phyloP scores from a whole-genome alignment of 1,140 invertebrate genomes.

The Drosophila mauritiana region DNA sequence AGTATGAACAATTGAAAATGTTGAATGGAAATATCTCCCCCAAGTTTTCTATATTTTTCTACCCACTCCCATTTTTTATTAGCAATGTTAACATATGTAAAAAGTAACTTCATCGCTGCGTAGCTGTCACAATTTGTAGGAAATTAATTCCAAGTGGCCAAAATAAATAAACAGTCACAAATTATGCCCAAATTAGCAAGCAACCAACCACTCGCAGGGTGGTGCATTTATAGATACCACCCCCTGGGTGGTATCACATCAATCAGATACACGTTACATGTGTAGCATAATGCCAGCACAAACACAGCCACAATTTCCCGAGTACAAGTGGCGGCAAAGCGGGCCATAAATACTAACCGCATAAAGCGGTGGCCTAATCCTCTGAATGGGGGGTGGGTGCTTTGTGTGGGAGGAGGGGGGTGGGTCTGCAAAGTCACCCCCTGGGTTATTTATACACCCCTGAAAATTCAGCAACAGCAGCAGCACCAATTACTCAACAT shows the following conservation, averaged over 20 bases:
- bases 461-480: constrained; percentile 47
- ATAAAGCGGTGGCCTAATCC: constrained; percentile 79
- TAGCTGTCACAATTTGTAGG: constrained; percentile 54
- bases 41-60: not conserved
- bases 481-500: constrained; percentile 84
- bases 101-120: constrained; percentile 47
- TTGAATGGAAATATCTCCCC: not conserved
- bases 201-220: constrained; percentile 63
- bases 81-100: constrained; percentile 78
- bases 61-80: not conserved
- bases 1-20: no score
- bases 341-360: constrained; percentile 84
- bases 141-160: constrained; percentile 72
- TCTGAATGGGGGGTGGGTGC: constrained; percentile 23
- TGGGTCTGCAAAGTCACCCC: constrained; percentile 45
- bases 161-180: constrained; percentile 83
- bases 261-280: constrained; percentile 80
- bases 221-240: constrained; percentile 26
- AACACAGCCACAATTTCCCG: constrained; percentile 56
- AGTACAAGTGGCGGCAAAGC: constrained; percentile 53
- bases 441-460: constrained; percentile 72
- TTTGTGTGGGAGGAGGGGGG: not conserved
- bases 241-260: constrained; percentile 51
- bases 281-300: constrained; percentile 46
- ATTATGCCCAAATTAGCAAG: constrained; percentile 84